These are phyloP conservation scores for Microcebus jonahi DNA, from an alignment of 2,113 vertebrate genomes.

Conservation along the genomic window DNA sequence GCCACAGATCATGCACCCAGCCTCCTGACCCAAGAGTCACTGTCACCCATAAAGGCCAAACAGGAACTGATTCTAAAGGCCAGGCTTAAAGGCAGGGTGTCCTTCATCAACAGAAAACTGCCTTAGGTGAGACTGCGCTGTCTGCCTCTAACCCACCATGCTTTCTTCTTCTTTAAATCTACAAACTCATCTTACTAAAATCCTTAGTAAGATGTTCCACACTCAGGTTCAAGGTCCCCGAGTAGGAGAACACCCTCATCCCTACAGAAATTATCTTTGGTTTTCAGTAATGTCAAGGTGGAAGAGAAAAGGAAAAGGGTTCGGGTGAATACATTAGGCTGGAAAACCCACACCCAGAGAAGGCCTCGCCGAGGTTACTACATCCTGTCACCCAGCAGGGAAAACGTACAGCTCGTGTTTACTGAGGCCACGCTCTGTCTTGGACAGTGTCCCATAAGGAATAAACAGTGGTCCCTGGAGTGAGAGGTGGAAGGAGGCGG, in stretches of 20 bases:
- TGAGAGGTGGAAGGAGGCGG: background rate
- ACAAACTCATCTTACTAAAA: background rate
- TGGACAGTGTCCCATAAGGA: background rate
- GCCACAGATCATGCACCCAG: background rate
- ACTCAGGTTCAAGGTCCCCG: background rate
- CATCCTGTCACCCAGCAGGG: background rate
- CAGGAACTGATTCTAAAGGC: background rate
- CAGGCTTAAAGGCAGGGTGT: background rate
- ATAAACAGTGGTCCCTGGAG: background rate
- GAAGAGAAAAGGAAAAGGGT: background rate
- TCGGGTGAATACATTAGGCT: background rate
- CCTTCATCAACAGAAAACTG: background rate
- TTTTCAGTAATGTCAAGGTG: background rate
- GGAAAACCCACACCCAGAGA: background rate
- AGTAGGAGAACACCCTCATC: background rate
- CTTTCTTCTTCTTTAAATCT: background rate
- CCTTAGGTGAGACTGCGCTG: background rate
- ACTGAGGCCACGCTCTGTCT: background rate
- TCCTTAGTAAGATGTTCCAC: background rate
- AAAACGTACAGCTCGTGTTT: background rate
- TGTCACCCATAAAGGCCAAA: background rate
- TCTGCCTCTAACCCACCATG: background rate
- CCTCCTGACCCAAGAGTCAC: background rate
- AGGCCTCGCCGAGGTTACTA: background rate
- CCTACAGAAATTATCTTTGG: background rate